These are phyloP conservation scores for Phacellophora camtschatica DNA, from an alignment of 30 jellyfish, hydroid and myxozoan species.

Conservation along the genomic window DNA sequence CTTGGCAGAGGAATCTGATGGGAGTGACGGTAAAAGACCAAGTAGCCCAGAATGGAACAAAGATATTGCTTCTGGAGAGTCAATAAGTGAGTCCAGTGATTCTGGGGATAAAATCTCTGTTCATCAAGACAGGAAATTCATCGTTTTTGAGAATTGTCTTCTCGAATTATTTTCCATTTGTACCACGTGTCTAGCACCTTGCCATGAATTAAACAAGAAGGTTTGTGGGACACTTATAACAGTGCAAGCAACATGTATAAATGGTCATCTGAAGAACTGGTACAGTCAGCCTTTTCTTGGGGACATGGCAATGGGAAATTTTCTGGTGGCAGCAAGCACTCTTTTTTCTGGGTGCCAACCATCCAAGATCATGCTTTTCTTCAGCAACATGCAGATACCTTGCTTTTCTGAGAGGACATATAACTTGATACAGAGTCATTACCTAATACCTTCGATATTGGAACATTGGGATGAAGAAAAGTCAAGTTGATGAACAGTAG, in stretches of 20 bases:
- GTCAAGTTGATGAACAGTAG: neutral
- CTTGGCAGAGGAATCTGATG: neutral
- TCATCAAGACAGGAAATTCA: neutral
- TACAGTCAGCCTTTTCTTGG: constrained; percentile 7
- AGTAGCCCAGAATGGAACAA: neutral
- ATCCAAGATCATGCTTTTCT: constrained; percentile 6
- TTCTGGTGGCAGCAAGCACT: constrained; percentile 39
- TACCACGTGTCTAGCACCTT: constrained; percentile 11
- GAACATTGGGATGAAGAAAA: neutral
- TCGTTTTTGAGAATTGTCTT: constrained; percentile 10
- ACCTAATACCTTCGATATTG: neutral
- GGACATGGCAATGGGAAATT: constrained; percentile 34
- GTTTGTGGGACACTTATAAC: constrained; percentile 1
- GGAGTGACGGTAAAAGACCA: neutral
- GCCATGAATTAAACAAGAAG: neutral
- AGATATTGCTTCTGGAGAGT: neutral
- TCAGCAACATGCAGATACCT: constrained; percentile 24
- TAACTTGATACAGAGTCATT: neutral
- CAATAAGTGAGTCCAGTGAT: neutral
- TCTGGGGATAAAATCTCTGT: neutral
- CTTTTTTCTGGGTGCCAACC: constrained; percentile 50
- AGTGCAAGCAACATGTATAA: constrained; percentile 3
- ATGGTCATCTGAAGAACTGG: constrained; percentile 38
- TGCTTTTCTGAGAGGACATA: constrained; percentile 14
- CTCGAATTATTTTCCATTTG: constrained; percentile 3